These are phyloP conservation scores for Drosophila nigricruria DNA, from an alignment of 2,888 invertebrate species.

Conservation along the genomic window DNA sequence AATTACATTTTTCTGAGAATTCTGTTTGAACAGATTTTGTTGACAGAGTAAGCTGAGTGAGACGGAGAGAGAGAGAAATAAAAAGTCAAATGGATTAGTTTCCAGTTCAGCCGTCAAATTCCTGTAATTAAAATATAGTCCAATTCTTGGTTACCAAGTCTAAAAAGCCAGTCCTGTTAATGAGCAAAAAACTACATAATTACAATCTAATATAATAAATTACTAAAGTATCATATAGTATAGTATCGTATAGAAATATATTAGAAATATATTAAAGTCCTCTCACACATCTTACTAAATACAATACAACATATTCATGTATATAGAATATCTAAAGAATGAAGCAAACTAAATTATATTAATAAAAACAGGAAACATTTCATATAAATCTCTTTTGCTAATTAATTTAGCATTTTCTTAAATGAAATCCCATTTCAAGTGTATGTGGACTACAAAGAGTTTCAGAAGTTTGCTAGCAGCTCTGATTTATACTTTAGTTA, in stretches of 20 bases:
- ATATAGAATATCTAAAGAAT: not conserved
- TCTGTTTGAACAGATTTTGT: not conserved
- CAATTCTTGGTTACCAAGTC: no score
- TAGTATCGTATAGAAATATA: no score
- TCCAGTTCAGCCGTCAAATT: no score
- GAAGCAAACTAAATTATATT: not conserved
- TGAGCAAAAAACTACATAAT: no score
- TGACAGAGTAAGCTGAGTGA: not conserved
- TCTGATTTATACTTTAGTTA: slow-evolving; percentile 12
- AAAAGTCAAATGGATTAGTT: no score
- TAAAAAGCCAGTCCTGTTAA: no score
- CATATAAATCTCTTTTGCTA: not conserved
- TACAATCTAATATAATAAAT: not conserved
- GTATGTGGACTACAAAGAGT: not conserved
- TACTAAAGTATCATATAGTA: no score
- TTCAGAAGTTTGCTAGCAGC: slow-evolving; percentile 12
- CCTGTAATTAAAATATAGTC: no score
- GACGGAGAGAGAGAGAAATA: not conserved
- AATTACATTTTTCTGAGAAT: not conserved
- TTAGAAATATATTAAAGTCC: no score
- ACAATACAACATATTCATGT: not conserved
- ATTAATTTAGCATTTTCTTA: not conserved
- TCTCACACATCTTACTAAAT: not conserved
- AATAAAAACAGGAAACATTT: not conserved
- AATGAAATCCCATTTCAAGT: not conserved